Base-by-base conservation (phyloP, 2,888 invertebrate species). In the Dendrolimus pini region DNA sequence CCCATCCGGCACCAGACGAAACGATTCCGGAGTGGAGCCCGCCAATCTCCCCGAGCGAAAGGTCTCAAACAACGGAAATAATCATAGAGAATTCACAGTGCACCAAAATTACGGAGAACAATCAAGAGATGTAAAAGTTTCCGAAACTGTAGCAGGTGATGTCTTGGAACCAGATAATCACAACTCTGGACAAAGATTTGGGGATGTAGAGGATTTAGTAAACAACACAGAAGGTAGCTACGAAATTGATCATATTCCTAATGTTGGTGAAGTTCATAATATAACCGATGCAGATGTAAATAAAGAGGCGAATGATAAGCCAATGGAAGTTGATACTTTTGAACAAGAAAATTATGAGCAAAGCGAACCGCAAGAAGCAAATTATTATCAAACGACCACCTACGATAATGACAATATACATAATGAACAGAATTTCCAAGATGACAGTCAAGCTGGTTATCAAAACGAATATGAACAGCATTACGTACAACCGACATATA, bases 21-120 rank as follows among this genome's bases (percentile, higher is more conserved):
- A 82, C 77, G 55, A 88, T 89, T 54, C 87, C 88, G 56, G 89
- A 88, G 68, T 64, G 86, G 77, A 87, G 78, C 60, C 90, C 90
- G 18, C 88, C 86, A 62, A 83, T 82, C 57, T 83, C 85, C 1
- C 88, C 86, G 60, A 70, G 78, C 47, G 63, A 74, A 63, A 70
- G 70, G 62, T 72, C 74, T 56, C 68, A 69, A 60, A 62, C 69
- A 62, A 77, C 72, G 58, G 65, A 60, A 61, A 76, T 61, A 63
- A 67, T 64, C 63, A 71, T 65, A 68, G 75, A 74, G 61, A 74
- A 64, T 59, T 76, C 65, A 71, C 30, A 30, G 30, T 6, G 74
- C 80, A 62, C 62, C 58, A 64, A 83, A 30, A 30, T 72, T 70
- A 66, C 55, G 71, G 75, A 65, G 66, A 77, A 66, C 65, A 68